Percentiles rank a stretch among this genome's conserved stretches.
Evolutionary conservation across 2,888 invertebrate genomes (phyloP).

Genomic region (Agrochola lychnidis): DNA sequence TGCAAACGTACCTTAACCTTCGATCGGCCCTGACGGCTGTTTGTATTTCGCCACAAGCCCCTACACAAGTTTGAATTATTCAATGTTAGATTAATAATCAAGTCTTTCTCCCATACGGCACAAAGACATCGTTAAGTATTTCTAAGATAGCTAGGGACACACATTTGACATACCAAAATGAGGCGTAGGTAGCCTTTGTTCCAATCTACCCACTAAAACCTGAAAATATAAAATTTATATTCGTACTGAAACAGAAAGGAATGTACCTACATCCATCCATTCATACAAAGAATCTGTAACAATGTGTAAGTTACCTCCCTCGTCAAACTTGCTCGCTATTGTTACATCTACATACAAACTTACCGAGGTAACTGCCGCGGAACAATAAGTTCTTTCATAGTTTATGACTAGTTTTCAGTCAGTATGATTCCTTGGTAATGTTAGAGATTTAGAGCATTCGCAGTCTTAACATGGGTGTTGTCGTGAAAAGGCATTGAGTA

Average conservation of each 20-base stretch:
- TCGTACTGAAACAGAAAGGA: neutral
- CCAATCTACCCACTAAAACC: conserved; percentile 11
- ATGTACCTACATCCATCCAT: conserved; percentile 22
- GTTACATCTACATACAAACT: conserved; percentile 37
- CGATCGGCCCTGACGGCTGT: too few relatives aligned
- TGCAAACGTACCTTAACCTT: too few relatives aligned
- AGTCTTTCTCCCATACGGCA: neutral
- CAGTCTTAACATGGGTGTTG: neutral
- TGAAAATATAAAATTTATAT: conserved; percentile 17
- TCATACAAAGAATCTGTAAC: conserved; percentile 49
- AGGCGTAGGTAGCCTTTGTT: conserved; percentile 30
- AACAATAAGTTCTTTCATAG: conserved; percentile 44
- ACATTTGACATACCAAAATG: neutral
- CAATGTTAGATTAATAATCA: neutral
- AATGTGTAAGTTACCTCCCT: conserved; percentile 25
- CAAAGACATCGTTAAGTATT: neutral
- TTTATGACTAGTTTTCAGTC: conserved; percentile 21
- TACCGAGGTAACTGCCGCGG: conserved; percentile 1
- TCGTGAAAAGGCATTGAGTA: neutral
- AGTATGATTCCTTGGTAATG: neutral
- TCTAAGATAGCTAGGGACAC: neutral
- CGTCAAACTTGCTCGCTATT: conserved; percentile 39
- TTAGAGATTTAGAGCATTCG: neutral
- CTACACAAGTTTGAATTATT: too few relatives aligned
- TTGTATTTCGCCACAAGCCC: neutral